Conservation (phyloP, 1,140 invertebrate genomes). For the Ephestia elutella region DNA sequence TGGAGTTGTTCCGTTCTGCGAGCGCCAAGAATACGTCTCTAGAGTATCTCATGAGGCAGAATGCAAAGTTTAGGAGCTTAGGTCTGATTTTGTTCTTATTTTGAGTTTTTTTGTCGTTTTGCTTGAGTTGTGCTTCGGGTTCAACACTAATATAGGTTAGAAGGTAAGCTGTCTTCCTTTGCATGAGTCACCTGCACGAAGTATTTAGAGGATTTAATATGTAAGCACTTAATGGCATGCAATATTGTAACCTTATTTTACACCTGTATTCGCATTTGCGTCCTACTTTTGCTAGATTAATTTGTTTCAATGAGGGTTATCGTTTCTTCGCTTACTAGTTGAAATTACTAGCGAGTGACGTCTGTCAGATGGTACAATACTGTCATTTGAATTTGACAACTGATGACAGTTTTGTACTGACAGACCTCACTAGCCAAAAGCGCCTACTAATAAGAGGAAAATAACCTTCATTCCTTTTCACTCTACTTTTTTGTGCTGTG, state of each 20-base stretch:
- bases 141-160: slow-evolving; percentile 46
- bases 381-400: no score
- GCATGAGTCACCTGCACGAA: slow-evolving; percentile 21
- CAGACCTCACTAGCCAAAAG: not conserved
- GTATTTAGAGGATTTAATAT: not conserved
- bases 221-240: not conserved
- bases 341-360: no score
- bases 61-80: slow-evolving; percentile 70
- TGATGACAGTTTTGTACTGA: no score
- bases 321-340: no score
- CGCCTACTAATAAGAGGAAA: no score
- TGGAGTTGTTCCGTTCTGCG: slow-evolving; percentile 66
- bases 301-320: no score
- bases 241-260: not conserved
- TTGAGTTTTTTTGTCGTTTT: slow-evolving; percentile 49
- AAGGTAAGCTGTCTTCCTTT: slow-evolving; percentile 29
- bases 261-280: not conserved
- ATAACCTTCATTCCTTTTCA: no score
- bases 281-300: not conserved
- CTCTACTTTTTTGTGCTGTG: no score
- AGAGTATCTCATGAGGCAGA: slow-evolving; percentile 64
- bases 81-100: slow-evolving; percentile 64
- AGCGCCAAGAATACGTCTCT: slow-evolving; percentile 67
- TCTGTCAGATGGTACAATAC: no score
- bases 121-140: slow-evolving; percentile 49